Conservation (phyloP, 2,113 vertebrate species). For the Dascyllus trimaculatus region DNA sequence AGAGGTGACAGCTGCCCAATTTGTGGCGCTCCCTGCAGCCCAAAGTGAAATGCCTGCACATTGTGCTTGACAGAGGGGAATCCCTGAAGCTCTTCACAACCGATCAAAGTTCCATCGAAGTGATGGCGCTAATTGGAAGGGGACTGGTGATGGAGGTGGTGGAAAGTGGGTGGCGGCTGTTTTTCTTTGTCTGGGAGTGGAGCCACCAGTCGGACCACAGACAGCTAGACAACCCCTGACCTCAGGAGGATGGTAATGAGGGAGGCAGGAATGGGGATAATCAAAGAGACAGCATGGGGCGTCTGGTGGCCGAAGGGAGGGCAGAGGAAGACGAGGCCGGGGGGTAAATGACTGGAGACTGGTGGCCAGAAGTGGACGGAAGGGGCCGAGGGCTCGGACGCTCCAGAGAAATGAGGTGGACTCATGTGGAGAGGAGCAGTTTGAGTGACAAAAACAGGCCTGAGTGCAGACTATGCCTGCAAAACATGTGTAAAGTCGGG, state of each 20-base stretch:
- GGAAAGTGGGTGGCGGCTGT: slow-evolving; percentile 30
- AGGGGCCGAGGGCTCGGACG: slow-evolving; percentile 21
- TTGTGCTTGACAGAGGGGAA: slow-evolving; percentile 53
- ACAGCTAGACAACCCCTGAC: slow-evolving; percentile 57
- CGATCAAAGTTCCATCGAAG: slow-evolving; percentile 53
- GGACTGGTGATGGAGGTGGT: slow-evolving; percentile 24
- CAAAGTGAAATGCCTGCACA: slow-evolving; percentile 41
- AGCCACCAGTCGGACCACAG: slow-evolving; percentile 43
- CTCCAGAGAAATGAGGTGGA: slow-evolving; percentile 25
- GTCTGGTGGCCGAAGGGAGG: slow-evolving; percentile 42
- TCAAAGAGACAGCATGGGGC: slow-evolving; percentile 62
- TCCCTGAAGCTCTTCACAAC: slow-evolving; percentile 54
- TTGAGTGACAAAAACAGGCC: too few species aligned
- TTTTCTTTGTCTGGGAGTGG: slow-evolving; percentile 48
- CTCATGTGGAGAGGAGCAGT: neutral
- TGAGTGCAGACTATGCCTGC: too few species aligned
- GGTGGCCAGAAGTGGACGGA: slow-evolving; percentile 32
- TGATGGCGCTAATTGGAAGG: slow-evolving; percentile 72
- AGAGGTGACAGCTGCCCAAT: slow-evolving; percentile 74
- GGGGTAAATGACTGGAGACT: slow-evolving; percentile 51
- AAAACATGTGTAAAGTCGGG: too few species aligned
- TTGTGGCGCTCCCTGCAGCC: slow-evolving; percentile 55
- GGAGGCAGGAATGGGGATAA: slow-evolving; percentile 45
- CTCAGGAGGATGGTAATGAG: slow-evolving; percentile 52
- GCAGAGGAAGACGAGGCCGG: slow-evolving; percentile 13